A percentile compares a stretch with the other conserved stretches of the same genome.
phyloP scores from a whole-genome alignment of 2,113 vertebrate genomes.

The Agapornis roseicollis region DNA sequence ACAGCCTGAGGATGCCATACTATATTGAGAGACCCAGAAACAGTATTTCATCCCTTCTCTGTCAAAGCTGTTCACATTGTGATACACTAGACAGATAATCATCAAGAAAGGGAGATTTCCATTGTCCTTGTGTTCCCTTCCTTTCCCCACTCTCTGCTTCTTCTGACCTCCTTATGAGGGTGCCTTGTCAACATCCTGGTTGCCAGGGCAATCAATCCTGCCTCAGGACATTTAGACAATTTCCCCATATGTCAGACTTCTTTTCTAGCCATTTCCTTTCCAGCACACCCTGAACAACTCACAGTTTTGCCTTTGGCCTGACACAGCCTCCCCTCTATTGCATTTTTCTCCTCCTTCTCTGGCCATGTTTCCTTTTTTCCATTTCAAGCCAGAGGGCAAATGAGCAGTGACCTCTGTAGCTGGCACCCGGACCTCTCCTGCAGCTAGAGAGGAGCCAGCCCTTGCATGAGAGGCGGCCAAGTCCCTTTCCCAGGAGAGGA shows the following conservation, averaged over 20 bases:
- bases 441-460: not conserved
- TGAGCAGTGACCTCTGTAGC: conserved; percentile 48
- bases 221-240: not conserved
- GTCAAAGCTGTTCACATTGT: not conserved
- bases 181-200: not conserved
- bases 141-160: not conserved
- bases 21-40: not conserved
- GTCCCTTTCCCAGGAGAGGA: conserved; percentile 3
- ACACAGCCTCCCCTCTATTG: not conserved
- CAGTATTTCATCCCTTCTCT: not conserved
- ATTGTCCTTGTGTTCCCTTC: not conserved
- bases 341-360: not conserved
- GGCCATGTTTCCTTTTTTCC: conserved; percentile 42
- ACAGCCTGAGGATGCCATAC: not conserved
- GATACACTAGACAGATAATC: not conserved
- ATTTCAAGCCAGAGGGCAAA: conserved; percentile 42
- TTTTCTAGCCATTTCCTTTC: not conserved
- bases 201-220: not conserved
- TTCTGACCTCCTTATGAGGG: not conserved
- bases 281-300: not conserved
- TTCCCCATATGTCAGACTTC: not conserved
- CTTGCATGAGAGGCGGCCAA: not conserved
- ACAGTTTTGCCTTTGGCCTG: conserved; percentile 17
- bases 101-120: not conserved
- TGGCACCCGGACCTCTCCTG: conserved; percentile 44